Conservation (phyloP, 1,140 invertebrate species). For the Apis florea region DNA sequence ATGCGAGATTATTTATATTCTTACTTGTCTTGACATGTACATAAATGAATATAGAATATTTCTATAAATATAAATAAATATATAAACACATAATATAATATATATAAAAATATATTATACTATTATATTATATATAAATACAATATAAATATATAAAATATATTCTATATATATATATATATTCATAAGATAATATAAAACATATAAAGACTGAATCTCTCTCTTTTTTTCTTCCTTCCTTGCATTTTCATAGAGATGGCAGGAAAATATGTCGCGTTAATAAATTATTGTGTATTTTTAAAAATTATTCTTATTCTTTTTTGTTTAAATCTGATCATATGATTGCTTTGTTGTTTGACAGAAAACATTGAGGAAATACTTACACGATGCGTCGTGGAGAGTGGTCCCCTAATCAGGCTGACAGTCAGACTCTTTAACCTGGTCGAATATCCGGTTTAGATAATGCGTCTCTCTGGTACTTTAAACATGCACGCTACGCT, state of each 20-base stretch:
- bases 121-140: no score
- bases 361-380: slow-evolving; percentile 60
- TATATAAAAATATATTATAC: no score
- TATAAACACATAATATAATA: neutral
- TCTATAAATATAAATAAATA: neutral
- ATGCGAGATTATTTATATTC: neutral
- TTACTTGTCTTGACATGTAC: neutral
- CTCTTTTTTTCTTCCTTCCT: slow-evolving; percentile 50
- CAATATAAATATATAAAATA: neutral
- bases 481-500: slow-evolving; percentile 58
- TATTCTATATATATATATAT: slow-evolving; percentile 10
- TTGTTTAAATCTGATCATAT: neutral
- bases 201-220: slow-evolving; percentile 4
- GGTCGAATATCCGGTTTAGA: slow-evolving; percentile 39
- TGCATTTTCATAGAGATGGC: slow-evolving; percentile 37
- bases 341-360: slow-evolving; percentile 30
- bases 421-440: slow-evolving; percentile 40
- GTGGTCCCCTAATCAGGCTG: slow-evolving; percentile 41
- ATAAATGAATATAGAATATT: neutral
- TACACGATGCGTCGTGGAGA: slow-evolving; percentile 54
- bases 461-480: slow-evolving; percentile 25
- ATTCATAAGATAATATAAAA: neutral
- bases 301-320: neutral
- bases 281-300: neutral
- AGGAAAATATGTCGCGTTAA: slow-evolving; percentile 24